These are phyloP conservation scores for Crematogaster levior DNA, from an alignment of 2,888 invertebrate species.

Conservation along the genomic window DNA sequence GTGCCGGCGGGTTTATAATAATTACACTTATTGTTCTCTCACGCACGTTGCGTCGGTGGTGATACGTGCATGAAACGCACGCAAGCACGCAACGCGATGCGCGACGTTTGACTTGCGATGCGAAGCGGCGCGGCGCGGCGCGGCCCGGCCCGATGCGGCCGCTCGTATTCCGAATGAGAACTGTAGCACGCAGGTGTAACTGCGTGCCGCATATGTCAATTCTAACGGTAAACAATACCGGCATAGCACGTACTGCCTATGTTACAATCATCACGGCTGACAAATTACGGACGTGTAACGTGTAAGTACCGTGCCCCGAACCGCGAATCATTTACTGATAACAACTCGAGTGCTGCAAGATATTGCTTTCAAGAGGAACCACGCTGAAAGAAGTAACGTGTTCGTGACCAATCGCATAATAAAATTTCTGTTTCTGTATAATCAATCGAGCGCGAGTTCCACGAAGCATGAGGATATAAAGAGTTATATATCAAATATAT, in stretches of 20 bases:
- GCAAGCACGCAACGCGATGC: slow-evolving; percentile 69
- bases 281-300: slow-evolving; percentile 67
- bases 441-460: neutral
- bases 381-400: neutral
- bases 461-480: neutral
- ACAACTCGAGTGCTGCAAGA: slow-evolving; percentile 39
- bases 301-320: slow-evolving; percentile 61
- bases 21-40: slow-evolving; percentile 80
- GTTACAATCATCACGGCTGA: slow-evolving; percentile 71
- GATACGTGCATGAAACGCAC: slow-evolving; percentile 74
- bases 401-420: slow-evolving; percentile 18
- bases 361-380: neutral
- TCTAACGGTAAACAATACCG: slow-evolving; percentile 62
- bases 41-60: slow-evolving; percentile 65
- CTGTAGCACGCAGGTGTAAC: slow-evolving; percentile 44
- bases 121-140: neutral
- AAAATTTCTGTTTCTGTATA: neutral
- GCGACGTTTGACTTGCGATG: slow-evolving; percentile 34
- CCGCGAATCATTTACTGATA: slow-evolving; percentile 67
- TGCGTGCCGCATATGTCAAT: slow-evolving; percentile 60
- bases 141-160: neutral
- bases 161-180: slow-evolving; percentile 23
- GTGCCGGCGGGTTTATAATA: slow-evolving; percentile 75
- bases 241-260: slow-evolving; percentile 70
- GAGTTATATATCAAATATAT: neutral